Evolutionary conservation across 2,797 vertebrate genomes (phyloP).

Genomic region (Vespertilio murinus): DNA sequence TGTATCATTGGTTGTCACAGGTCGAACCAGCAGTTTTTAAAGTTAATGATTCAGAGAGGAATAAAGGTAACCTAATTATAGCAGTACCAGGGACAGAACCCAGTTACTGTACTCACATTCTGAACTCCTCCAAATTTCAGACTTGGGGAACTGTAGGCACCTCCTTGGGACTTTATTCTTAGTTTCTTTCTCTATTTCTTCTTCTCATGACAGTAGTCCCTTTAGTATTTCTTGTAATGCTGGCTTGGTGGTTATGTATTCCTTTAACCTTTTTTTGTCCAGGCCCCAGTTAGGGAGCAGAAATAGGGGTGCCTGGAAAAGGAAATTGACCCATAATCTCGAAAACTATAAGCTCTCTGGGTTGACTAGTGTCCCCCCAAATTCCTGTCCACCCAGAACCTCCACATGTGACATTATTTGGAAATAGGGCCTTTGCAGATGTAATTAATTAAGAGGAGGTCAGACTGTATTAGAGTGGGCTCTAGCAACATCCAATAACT

Average conservation of each 20-base stretch:
- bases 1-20: conserved; percentile 71
- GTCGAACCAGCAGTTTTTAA: conserved; percentile 71
- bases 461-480: not conserved
- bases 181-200: no score
- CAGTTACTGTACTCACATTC: conserved; percentile 43
- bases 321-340: not conserved
- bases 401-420: not conserved
- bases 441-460: not conserved
- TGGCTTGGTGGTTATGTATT: no score
- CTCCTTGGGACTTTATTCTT: conserved; percentile 11
- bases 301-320: not conserved
- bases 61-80: conserved; percentile 64
- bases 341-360: not conserved
- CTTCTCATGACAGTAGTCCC: no score
- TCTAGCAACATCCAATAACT: not conserved
- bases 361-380: not conserved
- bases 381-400: not conserved
- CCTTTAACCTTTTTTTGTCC: no score
- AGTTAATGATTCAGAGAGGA: conserved; percentile 76
- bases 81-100: conserved; percentile 42
- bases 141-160: not conserved
- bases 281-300: not conserved
- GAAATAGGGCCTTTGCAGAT: not conserved
- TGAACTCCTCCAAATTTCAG: conserved; percentile 34
- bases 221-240: no score